Conservation (phyloP, 2,888 invertebrate genomes). For the Seladonia tumulorum region DNA sequence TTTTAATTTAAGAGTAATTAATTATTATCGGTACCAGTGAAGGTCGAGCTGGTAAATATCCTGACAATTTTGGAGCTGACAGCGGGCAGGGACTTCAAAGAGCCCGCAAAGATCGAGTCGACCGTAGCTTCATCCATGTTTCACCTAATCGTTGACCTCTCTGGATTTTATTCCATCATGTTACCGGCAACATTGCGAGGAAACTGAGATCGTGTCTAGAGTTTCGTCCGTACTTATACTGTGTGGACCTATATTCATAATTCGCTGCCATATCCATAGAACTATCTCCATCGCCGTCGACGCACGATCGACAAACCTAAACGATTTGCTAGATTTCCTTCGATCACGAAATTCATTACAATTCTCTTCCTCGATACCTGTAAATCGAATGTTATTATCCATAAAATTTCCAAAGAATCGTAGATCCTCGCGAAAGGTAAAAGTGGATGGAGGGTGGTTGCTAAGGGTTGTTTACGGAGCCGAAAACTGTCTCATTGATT, state of each 20-base stretch:
- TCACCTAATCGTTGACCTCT: neutral
- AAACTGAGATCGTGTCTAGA: constrained; percentile 50
- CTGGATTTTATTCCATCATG: constrained; percentile 15
- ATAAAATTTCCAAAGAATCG: neutral
- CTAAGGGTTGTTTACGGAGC: constrained; percentile 66
- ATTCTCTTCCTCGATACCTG: neutral
- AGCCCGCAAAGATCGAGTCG: constrained; percentile 95
- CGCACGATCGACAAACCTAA: neutral
- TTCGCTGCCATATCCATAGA: constrained; percentile 18
- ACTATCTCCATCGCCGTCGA: neutral
- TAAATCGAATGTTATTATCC: neutral
- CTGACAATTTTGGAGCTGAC: constrained; percentile 99
- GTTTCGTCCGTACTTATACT: constrained; percentile 53
- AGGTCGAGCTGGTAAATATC: constrained; percentile 99
- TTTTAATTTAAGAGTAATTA: neutral
- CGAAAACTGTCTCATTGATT: constrained; percentile 60
- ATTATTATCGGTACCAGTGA: constrained; percentile 90
- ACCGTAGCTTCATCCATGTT: constrained; percentile 95
- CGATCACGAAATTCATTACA: neutral
- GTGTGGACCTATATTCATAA: constrained; percentile 40
- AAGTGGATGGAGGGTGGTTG: constrained; percentile 48
- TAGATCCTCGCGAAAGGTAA: neutral
- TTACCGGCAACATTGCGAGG: constrained; percentile 30
- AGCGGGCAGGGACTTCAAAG: constrained; percentile 94
- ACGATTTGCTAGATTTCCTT: neutral